Base-by-base conservation (phyloP, 2,113 vertebrate genomes). In the Ginglymostoma cirratum region DNA sequence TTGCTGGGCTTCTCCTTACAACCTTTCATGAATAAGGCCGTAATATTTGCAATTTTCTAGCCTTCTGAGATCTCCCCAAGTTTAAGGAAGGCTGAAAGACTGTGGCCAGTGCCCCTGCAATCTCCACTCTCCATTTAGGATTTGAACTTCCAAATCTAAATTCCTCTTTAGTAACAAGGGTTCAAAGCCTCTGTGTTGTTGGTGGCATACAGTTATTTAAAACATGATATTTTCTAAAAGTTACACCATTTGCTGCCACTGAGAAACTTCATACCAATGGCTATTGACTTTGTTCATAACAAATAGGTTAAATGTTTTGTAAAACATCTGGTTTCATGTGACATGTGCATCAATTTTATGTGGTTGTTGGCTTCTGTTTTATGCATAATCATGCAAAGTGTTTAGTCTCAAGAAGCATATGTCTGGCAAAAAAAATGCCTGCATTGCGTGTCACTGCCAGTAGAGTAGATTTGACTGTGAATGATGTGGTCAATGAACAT, bases 331-430 rank as follows among this genome's bases (percentile, higher is more conserved):
- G 52, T 2, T 12, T 65, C n/a, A 61, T 90, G 87, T 90, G 27
- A 12, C 52, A 90, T 65, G 52, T 61, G 87, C 34, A 65, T 24
- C 24, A 87, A 83, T 3, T 55, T 90, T 8, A 27, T 61, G 17
- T 61, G 27, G 87, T 90, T 90, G 87, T 17, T 61, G 86, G 45
- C 48, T 27, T 55, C 10, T 34, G 52, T 30, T 15, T 55, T 65
- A 90, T 61, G 87, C 17, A 27, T 90, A 90, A 90, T 61, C 87
- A 90, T 90, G 12, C 87, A 90, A 83, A 14, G 78, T 42, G n/a
- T 15, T 38, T 83, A 19, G n/a, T 42, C 14, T 42, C 78, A 83
- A 55, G 48, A 90, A 55, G 30, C 48, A 30, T 5, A 90, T 34
- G 15, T 4, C 42, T 86, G 42, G 21, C 45, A 52, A 52, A 45